Conservation (phyloP, 2,888 invertebrate species). For the Cepaea hortensis region DNA sequence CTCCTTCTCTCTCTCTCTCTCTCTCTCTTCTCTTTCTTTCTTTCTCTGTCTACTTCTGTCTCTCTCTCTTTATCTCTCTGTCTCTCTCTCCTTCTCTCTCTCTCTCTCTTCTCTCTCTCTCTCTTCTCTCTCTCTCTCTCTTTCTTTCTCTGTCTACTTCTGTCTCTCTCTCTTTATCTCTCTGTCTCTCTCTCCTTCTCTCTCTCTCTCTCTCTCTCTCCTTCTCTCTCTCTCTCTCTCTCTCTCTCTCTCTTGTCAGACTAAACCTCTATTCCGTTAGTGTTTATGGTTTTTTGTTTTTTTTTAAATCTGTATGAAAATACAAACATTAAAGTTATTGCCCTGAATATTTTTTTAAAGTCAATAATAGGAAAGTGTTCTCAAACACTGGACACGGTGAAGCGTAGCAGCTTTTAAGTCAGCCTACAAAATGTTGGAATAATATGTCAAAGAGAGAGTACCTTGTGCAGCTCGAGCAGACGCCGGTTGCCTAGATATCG, state of each 20-base stretch:
- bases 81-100: slow-evolving; percentile 2
- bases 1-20: not conserved
- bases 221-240: not conserved
- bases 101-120: not conserved
- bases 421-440: not conserved
- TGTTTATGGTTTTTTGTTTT: not conserved
- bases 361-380: not conserved
- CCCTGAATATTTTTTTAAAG: not conserved
- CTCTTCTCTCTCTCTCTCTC: too few relatives aligned
- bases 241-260: not conserved
- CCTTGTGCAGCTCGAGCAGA: not conserved
- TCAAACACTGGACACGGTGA: not conserved
- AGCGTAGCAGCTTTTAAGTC: slow-evolving; percentile 4
- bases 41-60: not conserved
- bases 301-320: too few relatives aligned
- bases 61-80: not conserved
- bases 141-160: not conserved
- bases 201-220: slow-evolving; percentile 10
- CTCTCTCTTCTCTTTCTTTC: not conserved
- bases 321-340: not conserved
- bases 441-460: not conserved
- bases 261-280: not conserved
- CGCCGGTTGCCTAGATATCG: slow-evolving; percentile 9
- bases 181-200: not conserved
- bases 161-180: not conserved